A percentile compares a stretch with the other conserved stretches of the same genome.
Evolutionary conservation across 2,113 vertebrate species (phyloP).

Genomic region (Crotalus horridus): DNA sequence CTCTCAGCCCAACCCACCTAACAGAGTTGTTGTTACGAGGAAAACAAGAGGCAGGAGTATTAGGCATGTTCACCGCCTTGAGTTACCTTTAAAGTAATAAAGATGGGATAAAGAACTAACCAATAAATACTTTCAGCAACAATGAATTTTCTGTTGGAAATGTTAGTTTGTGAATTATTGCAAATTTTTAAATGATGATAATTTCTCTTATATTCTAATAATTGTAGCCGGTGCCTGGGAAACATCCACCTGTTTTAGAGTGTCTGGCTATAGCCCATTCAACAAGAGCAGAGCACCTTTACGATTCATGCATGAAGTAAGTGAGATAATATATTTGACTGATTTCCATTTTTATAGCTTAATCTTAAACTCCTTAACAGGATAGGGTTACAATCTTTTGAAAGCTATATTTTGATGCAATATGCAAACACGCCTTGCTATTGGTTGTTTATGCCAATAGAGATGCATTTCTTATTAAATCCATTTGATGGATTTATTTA

Average conservation of each 20-base stretch:
- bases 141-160: neutral
- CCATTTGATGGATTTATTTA: conserved; percentile 17
- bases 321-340: conserved; percentile 50
- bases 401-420: conserved; percentile 27
- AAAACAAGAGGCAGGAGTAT: neutral
- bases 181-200: conserved; percentile 26
- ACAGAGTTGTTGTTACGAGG: neutral
- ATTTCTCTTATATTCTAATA: conserved; percentile 47
- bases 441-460: conserved; percentile 5
- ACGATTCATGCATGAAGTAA: conserved; percentile 85
- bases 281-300: conserved; percentile 79
- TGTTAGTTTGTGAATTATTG: conserved; percentile 21
- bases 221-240: conserved; percentile 80
- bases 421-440: neutral
- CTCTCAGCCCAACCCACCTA: neutral
- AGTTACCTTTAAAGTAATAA: neutral
- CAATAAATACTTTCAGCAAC: neutral
- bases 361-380: conserved; percentile 33
- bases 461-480: neutral
- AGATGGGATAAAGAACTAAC: neutral
- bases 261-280: conserved; percentile 88
- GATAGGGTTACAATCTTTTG: neutral
- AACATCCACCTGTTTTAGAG: conserved; percentile 80
- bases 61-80: neutral
- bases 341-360: conserved; percentile 29